Conservation (phyloP, 2,888 invertebrate species). For the Deroplatys truncata region DNA sequence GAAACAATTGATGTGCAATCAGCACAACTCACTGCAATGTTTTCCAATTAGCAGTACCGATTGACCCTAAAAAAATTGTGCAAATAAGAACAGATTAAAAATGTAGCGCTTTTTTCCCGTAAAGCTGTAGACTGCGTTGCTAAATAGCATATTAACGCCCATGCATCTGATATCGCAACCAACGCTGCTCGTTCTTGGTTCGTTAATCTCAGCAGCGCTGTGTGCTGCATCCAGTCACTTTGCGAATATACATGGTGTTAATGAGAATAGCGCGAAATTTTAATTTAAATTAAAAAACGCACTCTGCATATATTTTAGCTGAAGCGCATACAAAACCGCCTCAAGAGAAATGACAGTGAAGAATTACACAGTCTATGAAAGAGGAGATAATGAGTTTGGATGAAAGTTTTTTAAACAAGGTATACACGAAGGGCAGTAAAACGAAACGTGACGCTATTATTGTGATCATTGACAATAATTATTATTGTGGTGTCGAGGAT, state of each 20-base stretch:
- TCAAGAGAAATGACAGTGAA: background rate
- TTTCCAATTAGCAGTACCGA: too few species aligned
- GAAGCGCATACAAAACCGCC: background rate
- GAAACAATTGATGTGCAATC: too few species aligned
- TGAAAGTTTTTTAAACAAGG: too few species aligned
- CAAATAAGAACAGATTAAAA: too few species aligned
- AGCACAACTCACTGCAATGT: too few species aligned
- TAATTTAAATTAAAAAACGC: background rate
- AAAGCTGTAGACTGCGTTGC: background rate
- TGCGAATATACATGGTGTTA: background rate
- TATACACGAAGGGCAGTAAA: too few species aligned
- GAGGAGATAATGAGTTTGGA: too few species aligned
- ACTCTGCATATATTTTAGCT: background rate
- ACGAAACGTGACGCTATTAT: too few species aligned
- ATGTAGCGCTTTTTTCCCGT: too few species aligned
- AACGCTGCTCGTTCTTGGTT: background rate
- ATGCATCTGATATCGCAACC: background rate
- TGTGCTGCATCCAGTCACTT: background rate
- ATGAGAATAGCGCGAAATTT: background rate
- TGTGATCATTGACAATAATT: too few species aligned
- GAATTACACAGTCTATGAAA: background rate
- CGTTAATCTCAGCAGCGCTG: background rate
- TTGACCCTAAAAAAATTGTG: too few species aligned
- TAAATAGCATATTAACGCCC: background rate
- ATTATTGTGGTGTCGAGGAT: too few species aligned